Percentiles rank a stretch among this genome's conserved stretches.
phyloP scores from a whole-genome alignment of 37 sponge, comb jelly and placozoan genomes.

The Mnemiopsis leidyi region DNA sequence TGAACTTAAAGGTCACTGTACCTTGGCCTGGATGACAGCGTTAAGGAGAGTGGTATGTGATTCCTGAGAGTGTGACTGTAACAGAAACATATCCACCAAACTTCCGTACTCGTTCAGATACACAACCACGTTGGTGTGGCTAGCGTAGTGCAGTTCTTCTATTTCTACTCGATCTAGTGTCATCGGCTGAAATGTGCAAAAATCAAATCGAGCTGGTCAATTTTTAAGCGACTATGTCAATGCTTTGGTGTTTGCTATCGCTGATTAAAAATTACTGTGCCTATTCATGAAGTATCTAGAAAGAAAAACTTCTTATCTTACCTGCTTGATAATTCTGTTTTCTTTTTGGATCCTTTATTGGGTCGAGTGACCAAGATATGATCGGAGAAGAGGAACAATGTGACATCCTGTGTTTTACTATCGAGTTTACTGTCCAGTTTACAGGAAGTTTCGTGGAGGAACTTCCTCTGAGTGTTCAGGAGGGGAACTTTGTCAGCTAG shows the following conservation, averaged over 20 bases:
- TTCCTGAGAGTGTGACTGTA: background rate
- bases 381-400: constrained; percentile 42
- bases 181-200: constrained; percentile 55
- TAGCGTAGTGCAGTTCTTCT: constrained; percentile 4
- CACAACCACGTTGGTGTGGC: constrained; percentile 8
- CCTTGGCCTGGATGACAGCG: constrained; percentile 50
- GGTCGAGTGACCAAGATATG: constrained; percentile 39
- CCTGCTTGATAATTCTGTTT: constrained; percentile 57
- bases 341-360: constrained; percentile 17
- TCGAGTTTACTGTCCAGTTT: background rate
- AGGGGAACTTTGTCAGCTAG: constrained; percentile 45
- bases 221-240: too few species aligned
- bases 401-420: constrained; percentile 38
- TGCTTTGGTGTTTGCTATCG: too few species aligned
- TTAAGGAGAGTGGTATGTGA: constrained; percentile 13
- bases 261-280: too few species aligned
- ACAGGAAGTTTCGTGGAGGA: constrained; percentile 41
- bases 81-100: constrained; percentile 41
- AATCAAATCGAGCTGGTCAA: too few species aligned
- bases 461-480: constrained; percentile 3
- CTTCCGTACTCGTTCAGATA: constrained; percentile 64
- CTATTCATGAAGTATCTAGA: too few species aligned
- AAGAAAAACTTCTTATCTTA: too few species aligned
- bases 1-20: background rate
- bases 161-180: constrained; percentile 44